A percentile compares a stretch with the other conserved stretches of the same genome.
These are phyloP conservation scores for Phrynosoma blainvillii DNA, from an alignment of 2,113 vertebrate genomes.

Conservation along the genomic window DNA sequence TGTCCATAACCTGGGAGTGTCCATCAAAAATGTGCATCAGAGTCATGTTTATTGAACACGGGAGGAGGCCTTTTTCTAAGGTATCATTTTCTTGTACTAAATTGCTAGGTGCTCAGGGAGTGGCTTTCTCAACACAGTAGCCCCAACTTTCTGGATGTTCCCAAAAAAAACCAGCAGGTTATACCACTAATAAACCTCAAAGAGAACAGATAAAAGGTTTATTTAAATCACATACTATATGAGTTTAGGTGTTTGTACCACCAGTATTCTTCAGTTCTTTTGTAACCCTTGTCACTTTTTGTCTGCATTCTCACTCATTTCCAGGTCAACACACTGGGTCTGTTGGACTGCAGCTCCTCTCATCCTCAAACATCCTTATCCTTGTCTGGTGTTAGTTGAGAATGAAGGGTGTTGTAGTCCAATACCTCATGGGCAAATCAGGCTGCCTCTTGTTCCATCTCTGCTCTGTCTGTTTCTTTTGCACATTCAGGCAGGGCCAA, in stretches of 20 bases:
- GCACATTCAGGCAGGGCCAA: slow-evolving; percentile 87
- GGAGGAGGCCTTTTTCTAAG: no score
- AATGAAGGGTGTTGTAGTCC: background rate
- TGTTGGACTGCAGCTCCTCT: background rate
- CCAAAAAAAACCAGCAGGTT: background rate
- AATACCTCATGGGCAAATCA: background rate
- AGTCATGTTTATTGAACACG: no score
- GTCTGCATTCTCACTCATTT: background rate
- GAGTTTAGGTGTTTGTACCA: background rate
- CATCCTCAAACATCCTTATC: background rate
- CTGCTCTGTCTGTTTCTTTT: slow-evolving; percentile 10
- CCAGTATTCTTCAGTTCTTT: background rate
- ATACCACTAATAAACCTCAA: no score
- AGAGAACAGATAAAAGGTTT: background rate
- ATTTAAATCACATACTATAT: background rate
- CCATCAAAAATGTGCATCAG: no score
- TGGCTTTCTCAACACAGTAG: background rate
- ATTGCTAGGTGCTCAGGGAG: no score
- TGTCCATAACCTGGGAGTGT: no score
- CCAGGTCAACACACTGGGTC: no score
- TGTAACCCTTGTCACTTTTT: background rate
- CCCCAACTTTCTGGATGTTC: background rate
- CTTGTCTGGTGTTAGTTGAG: background rate
- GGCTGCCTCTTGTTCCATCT: background rate
- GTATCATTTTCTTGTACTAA: background rate